phyloP scores from a whole-genome alignment of 1,140 invertebrate species.

The Melanaphis sacchari region DNA sequence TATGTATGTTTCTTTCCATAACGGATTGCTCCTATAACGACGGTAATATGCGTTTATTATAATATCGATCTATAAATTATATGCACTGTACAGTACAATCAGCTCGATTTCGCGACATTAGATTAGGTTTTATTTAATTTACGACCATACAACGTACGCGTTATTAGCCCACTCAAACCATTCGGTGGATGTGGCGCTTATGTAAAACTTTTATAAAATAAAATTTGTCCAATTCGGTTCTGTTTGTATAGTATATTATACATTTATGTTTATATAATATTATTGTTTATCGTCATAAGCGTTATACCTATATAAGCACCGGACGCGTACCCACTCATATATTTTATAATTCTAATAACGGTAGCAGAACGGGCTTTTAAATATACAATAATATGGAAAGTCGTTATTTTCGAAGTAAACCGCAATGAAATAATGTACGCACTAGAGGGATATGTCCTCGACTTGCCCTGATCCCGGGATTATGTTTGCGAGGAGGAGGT shows the following conservation, averaged over 20 bases:
- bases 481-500: background rate
- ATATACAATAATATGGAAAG: background rate
- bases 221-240: background rate
- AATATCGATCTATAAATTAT: background rate
- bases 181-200: background rate
- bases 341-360: background rate
- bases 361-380: background rate
- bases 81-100: background rate
- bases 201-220: background rate
- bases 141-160: background rate
- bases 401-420: conserved; percentile 13
- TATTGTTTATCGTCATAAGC: background rate
- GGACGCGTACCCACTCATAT: background rate
- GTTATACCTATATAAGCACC: background rate
- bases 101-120: background rate
- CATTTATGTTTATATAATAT: background rate
- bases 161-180: background rate
- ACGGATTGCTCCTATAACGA: background rate
- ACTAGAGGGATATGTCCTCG: background rate
- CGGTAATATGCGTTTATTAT: background rate
- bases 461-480: background rate
- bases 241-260: background rate
- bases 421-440: background rate
- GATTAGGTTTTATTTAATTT: background rate
- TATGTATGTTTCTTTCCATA: background rate